Conservation (phyloP, 23 tunicate species). For the Clavelina lepadiformis region DNA sequence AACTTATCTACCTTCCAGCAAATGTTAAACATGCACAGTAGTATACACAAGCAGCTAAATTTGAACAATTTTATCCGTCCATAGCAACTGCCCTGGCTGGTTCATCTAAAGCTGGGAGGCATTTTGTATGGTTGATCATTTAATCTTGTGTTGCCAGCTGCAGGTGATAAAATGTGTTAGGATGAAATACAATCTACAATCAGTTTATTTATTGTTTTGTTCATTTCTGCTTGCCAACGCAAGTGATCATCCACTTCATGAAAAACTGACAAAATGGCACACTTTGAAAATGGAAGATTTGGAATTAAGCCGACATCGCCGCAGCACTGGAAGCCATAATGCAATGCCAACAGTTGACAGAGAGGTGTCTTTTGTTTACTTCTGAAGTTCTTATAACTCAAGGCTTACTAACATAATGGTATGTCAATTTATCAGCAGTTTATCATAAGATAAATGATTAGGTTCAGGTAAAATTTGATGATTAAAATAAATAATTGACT, state of each 20-base stretch:
- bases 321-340: conserved; percentile 28
- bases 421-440: not conserved
- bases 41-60: too few species aligned
- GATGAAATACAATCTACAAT: too few species aligned
- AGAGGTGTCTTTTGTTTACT: conserved; percentile 2
- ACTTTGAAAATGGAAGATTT: conserved; percentile 24
- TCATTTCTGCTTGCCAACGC: too few species aligned
- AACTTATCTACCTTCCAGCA: too few species aligned
- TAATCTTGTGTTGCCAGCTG: too few species aligned
- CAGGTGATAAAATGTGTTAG: too few species aligned
- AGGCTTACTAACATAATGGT: not conserved
- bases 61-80: too few species aligned
- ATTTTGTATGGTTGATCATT: too few species aligned
- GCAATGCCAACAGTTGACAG: conserved; percentile 30
- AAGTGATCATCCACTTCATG: conserved; percentile 9
- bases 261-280: conserved; percentile 28
- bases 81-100: too few species aligned
- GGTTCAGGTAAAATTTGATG: not conserved
- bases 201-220: too few species aligned
- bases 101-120: too few species aligned
- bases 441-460: not conserved
- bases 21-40: too few species aligned
- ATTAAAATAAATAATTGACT: not conserved
- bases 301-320: conserved; percentile 18
- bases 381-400: not conserved